phyloP scores from a whole-genome alignment of 2,797 vertebrate genomes.

The Agapornis canus region DNA sequence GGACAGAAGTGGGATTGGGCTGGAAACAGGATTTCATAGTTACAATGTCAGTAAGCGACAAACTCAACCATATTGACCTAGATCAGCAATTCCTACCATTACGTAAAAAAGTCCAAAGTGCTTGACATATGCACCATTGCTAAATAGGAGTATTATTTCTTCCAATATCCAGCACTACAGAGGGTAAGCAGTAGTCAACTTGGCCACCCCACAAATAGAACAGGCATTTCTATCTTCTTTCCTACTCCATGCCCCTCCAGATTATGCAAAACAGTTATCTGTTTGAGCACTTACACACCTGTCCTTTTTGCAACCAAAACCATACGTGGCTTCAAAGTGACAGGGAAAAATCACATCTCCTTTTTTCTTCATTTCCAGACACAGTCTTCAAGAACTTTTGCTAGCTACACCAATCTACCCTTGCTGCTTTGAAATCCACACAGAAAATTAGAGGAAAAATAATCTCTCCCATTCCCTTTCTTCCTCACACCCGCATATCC shows the following conservation, averaged over 20 bases:
- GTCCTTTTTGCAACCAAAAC: neutral
- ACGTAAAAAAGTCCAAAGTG: neutral
- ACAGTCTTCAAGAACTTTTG: neutral
- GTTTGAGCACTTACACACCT: neutral
- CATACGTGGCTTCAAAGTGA: neutral
- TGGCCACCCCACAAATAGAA: neutral
- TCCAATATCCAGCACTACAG: neutral
- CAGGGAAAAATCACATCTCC: neutral
- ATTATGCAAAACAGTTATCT: neutral
- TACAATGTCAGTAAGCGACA: neutral
- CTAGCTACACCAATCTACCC: neutral
- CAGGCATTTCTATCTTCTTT: neutral
- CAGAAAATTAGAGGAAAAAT: neutral
- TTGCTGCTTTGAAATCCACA: neutral
- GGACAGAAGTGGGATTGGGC: neutral
- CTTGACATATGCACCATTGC: neutral
- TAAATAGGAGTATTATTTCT: neutral
- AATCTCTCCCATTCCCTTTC: neutral
- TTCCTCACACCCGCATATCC: neutral
- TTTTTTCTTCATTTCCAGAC: neutral
- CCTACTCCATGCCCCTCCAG: neutral
- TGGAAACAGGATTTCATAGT: neutral
- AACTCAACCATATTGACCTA: neutral
- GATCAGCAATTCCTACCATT: neutral
- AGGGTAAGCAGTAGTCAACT: neutral